phyloP scores from a whole-genome alignment of 2,113 vertebrate genomes.

The Fukomys damarensis region DNA sequence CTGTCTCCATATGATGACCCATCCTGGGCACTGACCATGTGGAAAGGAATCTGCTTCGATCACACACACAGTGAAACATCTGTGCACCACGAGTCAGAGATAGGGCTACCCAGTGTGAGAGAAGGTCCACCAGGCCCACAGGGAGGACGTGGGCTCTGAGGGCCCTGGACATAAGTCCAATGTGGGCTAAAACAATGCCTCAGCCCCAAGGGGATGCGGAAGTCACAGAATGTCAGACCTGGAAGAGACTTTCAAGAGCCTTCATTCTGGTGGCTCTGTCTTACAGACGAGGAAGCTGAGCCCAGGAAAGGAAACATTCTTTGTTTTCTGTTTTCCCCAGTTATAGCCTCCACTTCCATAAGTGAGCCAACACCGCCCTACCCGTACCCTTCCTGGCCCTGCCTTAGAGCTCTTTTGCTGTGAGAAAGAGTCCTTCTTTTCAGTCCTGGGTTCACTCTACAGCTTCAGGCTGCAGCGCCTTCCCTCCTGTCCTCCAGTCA shows the following conservation, averaged over 20 bases:
- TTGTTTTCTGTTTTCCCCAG: neutral
- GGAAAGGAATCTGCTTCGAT: neutral
- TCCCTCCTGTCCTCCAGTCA: neutral
- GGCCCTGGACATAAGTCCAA: neutral
- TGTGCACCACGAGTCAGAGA: neutral
- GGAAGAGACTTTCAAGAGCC: neutral
- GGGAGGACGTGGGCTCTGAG: neutral
- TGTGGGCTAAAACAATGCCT: neutral
- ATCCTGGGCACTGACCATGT: neutral
- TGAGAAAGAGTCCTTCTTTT: neutral
- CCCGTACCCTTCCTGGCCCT: neutral
- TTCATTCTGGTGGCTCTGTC: neutral
- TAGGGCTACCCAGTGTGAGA: neutral
- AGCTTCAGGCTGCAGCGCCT: neutral
- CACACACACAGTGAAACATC: neutral
- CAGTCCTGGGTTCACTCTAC: neutral
- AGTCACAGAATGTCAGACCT: neutral
- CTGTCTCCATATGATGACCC: neutral
- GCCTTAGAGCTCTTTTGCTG: neutral
- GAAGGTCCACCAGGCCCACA: neutral
- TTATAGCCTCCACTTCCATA: neutral
- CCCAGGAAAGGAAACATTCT: neutral
- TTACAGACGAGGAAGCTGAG: neutral
- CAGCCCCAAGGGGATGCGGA: neutral
- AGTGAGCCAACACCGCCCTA: neutral